These are phyloP conservation scores for Tachysurus vachellii DNA, from an alignment of 2,113 vertebrate genomes.

Conservation along the genomic window DNA sequence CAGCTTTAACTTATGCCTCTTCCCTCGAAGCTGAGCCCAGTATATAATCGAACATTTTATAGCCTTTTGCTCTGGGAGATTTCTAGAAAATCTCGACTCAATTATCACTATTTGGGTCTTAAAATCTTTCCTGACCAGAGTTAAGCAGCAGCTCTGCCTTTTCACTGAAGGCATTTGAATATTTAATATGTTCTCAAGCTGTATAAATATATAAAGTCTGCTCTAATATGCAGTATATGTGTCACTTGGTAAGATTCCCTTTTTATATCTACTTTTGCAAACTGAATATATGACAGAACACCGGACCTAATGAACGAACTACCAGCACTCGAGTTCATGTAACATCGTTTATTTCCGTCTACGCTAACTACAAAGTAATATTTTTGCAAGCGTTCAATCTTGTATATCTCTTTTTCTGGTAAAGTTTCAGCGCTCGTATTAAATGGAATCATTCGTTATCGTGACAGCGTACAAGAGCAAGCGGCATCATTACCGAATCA, in stretches of 20 bases:
- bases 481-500: constrained; percentile 12
- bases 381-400: neutral
- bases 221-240: neutral
- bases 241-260: no score
- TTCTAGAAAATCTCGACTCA: neutral
- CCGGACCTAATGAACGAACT: constrained; percentile 16
- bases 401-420: neutral
- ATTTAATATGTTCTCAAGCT: constrained; percentile 18
- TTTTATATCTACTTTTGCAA: neutral
- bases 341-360: neutral
- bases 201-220: constrained; percentile 13
- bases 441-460: constrained; percentile 31
- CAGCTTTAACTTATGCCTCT: neutral
- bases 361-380: neutral
- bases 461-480: neutral
- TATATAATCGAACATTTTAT: neutral
- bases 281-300: neutral
- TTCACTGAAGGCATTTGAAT: neutral
- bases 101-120: neutral
- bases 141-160: constrained; percentile 8
- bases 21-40: neutral
- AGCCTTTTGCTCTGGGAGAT: neutral
- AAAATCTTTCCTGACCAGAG: neutral
- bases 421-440: constrained; percentile 3
- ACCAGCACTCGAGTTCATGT: neutral